Percentiles rank a stretch among this genome's conserved stretches.
These are phyloP conservation scores for Eupithecia dodoneata DNA, from an alignment of 2,888 invertebrate species.

Conservation along the genomic window DNA sequence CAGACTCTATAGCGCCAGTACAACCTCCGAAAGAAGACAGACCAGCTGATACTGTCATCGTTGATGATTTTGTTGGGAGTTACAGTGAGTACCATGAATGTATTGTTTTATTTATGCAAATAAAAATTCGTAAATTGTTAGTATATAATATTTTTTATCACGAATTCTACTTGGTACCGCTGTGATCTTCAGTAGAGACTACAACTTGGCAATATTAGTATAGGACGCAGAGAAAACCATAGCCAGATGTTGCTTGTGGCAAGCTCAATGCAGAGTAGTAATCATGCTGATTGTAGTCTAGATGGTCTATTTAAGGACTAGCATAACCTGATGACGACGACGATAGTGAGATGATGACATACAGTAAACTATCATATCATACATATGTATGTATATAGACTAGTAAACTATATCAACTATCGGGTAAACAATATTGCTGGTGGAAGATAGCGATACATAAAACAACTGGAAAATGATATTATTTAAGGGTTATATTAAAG, in stretches of 20 bases:
- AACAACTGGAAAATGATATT: no score
- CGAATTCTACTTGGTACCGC: neutral
- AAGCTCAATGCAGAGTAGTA: neutral
- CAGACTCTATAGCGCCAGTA: conserved; percentile 63
- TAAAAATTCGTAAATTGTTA: no score
- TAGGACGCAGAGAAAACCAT: neutral
- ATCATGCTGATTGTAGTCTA: no score
- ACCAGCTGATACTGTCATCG: conserved; percentile 59
- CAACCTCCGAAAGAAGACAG: conserved; percentile 66
- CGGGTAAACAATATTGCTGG: neutral
- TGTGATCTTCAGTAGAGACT: neutral
- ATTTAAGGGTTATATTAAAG: no score
- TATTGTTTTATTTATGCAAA: neutral
- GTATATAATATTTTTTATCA: no score
- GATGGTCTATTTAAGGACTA: neutral
- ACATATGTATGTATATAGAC: no score
- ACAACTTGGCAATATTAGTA: neutral
- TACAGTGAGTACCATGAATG: conserved; percentile 60
- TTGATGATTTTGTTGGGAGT: conserved; percentile 67
- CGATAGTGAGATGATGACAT: no score
- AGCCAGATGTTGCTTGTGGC: neutral
- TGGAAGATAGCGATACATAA: neutral
- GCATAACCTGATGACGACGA: neutral
- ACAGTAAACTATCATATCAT: no score
- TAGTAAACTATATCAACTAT: no score